These are phyloP conservation scores for Arrhopalites spinosus DNA, from an alignment of 2,888 invertebrate genomes.

Conservation along the genomic window DNA sequence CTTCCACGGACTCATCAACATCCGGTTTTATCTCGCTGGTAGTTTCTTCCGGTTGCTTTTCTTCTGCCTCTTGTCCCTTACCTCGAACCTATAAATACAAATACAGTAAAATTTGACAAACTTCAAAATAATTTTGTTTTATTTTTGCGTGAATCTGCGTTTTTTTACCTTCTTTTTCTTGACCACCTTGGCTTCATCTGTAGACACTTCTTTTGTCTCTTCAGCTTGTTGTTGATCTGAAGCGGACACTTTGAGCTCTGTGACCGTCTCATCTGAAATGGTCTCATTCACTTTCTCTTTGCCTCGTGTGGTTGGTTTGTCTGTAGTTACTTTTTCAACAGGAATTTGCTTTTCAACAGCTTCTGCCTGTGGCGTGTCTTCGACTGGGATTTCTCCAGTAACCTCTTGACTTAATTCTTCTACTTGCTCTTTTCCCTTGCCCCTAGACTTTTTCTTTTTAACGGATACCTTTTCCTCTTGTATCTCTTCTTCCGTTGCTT, in stretches of 20 bases:
- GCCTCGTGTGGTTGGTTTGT: neutral
- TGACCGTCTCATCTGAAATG: slow-evolving; percentile 6
- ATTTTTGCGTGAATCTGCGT: too few relatives aligned
- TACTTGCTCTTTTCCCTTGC: slow-evolving; percentile 43
- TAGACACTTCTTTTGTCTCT: neutral
- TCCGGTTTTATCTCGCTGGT: neutral
- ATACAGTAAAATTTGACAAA: too few relatives aligned
- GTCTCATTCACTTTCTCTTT: slow-evolving; percentile 26
- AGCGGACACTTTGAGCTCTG: slow-evolving; percentile 20
- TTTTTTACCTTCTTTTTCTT: slow-evolving; percentile 39
- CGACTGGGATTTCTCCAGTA: neutral
- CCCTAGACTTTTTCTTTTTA: slow-evolving; percentile 28
- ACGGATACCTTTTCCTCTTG: slow-evolving; percentile 31
- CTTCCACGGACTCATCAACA: slow-evolving; percentile 9
- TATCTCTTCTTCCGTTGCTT: slow-evolving; percentile 5
- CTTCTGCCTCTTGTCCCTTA: slow-evolving; percentile 23
- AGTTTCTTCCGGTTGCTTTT: slow-evolving; percentile 56
- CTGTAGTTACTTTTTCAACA: slow-evolving; percentile 25
- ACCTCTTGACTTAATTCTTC: slow-evolving; percentile 54
- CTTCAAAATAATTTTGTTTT: too few relatives aligned
- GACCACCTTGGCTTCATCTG: slow-evolving; percentile 6
- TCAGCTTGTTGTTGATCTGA: neutral
- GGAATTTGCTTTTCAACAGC: slow-evolving; percentile 42
- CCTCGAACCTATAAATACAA: too few relatives aligned
- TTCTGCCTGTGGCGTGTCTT: slow-evolving; percentile 67